Evolutionary conservation across 2,113 vertebrate species (phyloP), one percentile per base, ranked within the genome.

Genomic region (Paraplagusia blochii): DNA sequence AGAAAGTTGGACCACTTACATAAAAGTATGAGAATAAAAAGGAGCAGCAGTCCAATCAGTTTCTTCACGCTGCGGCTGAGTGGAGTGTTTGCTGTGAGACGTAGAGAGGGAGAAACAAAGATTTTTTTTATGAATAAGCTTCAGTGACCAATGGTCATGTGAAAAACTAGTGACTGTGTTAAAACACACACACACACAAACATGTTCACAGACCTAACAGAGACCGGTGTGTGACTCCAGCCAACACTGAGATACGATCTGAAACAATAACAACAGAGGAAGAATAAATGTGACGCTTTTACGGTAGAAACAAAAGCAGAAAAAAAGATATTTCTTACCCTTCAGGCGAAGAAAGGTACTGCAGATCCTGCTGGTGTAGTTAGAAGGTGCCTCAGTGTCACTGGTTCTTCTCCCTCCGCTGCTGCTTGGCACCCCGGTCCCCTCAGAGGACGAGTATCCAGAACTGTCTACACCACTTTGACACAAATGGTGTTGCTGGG

Each of bases 361-460:
- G 35, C 16, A 74, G 33, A 79, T 48, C 29, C 38, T 59, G 11
- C 5, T 53, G 29, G 17, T 55, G 69, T 57, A 75, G 44, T 45
- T 44, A 8, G 8, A 0, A 13, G 16, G 16, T n/a, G 61, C 42
- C 1, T 3, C 53, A 8, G 18, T 53, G 29, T 10, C 45, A 7
- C 7, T 38, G 15, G 10, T 40, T 11, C 4, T 1, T 5, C 22
- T 67, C 1, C 29, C 18, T 56, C 38, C 18, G 18, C 42, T 34
- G 18, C 10, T 35, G 56, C 38, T 8, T 34, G 53, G 77, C 45
- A n/a, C 63, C 53, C 44, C 68, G 0, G 45, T 38, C 1, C 79
- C 85, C 63, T 88, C 88, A 1, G 83, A 87, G 9, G 88, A 88
- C 0, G 86, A 89, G 72, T 89, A 89, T 33, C 88, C 88, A 0